These are phyloP conservation scores for Chelmon rostratus DNA, from an alignment of 2,797 vertebrate genomes.

Conservation along the genomic window DNA sequence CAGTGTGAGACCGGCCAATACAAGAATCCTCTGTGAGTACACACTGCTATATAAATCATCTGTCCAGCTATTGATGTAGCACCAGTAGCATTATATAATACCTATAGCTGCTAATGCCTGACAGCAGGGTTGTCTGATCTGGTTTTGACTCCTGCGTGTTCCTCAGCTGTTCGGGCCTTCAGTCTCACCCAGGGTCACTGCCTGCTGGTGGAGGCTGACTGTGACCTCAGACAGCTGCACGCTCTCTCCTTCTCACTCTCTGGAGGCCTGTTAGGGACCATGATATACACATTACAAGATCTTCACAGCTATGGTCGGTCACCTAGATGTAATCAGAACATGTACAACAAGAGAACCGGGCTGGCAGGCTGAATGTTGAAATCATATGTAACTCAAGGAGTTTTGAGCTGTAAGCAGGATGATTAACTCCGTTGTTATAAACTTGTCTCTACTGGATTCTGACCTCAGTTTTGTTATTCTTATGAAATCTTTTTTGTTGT, in stretches of 20 bases:
- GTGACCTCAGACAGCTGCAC: slow-evolving; percentile 78
- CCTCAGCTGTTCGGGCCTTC: slow-evolving; percentile 77
- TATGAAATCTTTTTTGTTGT: slow-evolving; percentile 27
- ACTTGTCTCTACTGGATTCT: slow-evolving; percentile 30
- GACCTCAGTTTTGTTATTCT: slow-evolving; percentile 52
- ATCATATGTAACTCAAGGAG: slow-evolving; percentile 37
- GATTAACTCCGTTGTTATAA: slow-evolving; percentile 32
- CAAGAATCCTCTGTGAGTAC: slow-evolving; percentile 43
- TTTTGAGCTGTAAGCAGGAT: slow-evolving; percentile 23
- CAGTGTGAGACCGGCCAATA: slow-evolving; percentile 40
- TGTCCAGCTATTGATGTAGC: slow-evolving; percentile 40
- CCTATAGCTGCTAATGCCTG: slow-evolving; percentile 58
- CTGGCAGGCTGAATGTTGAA: slow-evolving; percentile 25
- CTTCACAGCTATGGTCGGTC: slow-evolving; percentile 23
- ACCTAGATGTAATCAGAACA: slow-evolving; percentile 28
- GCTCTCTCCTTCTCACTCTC: slow-evolving; percentile 44
- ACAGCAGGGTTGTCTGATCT: slow-evolving; percentile 54
- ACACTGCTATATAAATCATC: slow-evolving; percentile 60
- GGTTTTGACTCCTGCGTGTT: slow-evolving; percentile 48
- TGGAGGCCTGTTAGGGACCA: slow-evolving; percentile 39
- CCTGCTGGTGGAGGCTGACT: slow-evolving; percentile 62
- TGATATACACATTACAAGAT: slow-evolving; percentile 48
- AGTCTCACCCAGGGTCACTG: slow-evolving; percentile 67
- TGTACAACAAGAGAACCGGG: slow-evolving; percentile 6
- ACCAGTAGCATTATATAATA: slow-evolving; percentile 72